These are phyloP conservation scores for Chaetops frenatus DNA, from an alignment of 2,113 vertebrate genomes.

Conservation along the genomic window DNA sequence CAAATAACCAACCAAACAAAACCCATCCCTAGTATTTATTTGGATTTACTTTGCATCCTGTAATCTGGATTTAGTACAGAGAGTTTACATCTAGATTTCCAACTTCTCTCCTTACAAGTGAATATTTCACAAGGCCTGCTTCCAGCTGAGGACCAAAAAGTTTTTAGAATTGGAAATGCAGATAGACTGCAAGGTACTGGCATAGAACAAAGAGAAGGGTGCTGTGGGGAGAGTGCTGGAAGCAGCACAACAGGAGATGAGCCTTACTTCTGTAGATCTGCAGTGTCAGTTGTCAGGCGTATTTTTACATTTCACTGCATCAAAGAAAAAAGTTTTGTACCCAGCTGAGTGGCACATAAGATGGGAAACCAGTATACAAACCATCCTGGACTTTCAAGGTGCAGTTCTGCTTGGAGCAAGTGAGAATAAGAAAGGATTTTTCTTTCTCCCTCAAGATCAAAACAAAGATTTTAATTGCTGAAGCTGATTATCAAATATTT, in stretches of 20 bases:
- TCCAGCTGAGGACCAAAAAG: background rate
- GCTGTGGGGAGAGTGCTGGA: background rate
- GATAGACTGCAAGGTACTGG: background rate
- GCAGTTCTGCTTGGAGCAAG: background rate
- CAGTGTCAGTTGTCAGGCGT: background rate
- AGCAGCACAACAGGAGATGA: background rate
- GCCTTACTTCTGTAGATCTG: background rate
- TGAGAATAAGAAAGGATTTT: background rate
- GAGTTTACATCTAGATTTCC: background rate
- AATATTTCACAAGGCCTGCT: background rate
- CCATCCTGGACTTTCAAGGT: background rate
- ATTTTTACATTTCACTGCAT: background rate
- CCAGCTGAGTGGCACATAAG: constrained; percentile 1
- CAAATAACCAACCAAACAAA: too few relatives aligned
- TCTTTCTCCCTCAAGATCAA: background rate
- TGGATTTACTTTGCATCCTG: background rate
- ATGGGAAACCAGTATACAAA: background rate
- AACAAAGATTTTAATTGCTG: background rate
- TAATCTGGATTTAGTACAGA: background rate
- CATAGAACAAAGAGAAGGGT: background rate
- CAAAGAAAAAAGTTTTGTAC: background rate
- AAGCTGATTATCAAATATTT: background rate
- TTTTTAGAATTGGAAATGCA: background rate
- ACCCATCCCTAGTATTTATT: background rate
- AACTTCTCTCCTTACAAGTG: background rate